Conservation (phyloP, 2,888 invertebrate genomes). For the Nezara viridula region DNA sequence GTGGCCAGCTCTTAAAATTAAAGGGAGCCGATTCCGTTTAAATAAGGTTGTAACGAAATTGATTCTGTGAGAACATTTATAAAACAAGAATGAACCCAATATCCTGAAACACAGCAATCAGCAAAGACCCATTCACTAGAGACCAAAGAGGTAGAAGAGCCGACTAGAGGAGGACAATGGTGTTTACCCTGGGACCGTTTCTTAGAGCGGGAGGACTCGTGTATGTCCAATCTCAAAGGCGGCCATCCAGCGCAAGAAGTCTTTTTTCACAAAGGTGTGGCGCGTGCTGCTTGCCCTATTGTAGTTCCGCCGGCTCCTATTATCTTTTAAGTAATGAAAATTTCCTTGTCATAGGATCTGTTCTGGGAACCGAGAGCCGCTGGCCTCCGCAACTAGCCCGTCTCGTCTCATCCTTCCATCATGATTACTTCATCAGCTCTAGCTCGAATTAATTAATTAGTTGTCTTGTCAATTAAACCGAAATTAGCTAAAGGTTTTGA, state of each 20-base stretch:
- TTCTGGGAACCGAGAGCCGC: constrained; percentile 21
- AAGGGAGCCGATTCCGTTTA: neutral
- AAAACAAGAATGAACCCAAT: neutral
- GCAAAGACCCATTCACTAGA: neutral
- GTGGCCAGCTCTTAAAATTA: neutral
- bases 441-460: neutral
- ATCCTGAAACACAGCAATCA: neutral
- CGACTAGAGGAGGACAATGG: constrained; percentile 23
- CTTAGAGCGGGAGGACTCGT: constrained; percentile 42
- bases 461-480: neutral
- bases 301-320: constrained; percentile 13
- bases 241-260: constrained; percentile 44
- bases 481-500: neutral
- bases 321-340: constrained; percentile 56
- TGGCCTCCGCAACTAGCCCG: constrained; percentile 1
- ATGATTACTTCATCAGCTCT: constrained; percentile 5
- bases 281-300: constrained; percentile 29
- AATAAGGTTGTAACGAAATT: neutral
- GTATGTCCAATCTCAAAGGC: constrained; percentile 51
- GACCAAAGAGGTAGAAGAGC: constrained; percentile 17
- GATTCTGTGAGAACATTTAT: neutral
- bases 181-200: constrained; percentile 43
- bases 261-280: constrained; percentile 49
- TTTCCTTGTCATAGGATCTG: constrained; percentile 49
- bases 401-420: neutral